phyloP scores from a whole-genome alignment of 2,797 vertebrate species.

The Balearica regulorum region DNA sequence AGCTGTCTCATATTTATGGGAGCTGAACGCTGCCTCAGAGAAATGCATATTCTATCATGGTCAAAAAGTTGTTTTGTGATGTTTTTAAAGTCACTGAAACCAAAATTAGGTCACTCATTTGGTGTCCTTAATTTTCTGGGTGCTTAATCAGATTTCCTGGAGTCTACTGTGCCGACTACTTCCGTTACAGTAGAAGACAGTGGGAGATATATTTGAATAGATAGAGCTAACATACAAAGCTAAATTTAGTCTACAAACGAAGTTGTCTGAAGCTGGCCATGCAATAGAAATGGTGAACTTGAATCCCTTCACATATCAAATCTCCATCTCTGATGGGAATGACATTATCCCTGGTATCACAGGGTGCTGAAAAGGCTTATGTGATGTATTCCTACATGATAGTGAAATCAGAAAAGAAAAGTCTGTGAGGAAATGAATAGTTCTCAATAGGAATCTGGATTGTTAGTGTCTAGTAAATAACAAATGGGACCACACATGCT shows the following conservation, averaged over 20 bases:
- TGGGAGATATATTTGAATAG: background rate
- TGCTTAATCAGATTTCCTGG: background rate
- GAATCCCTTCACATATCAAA: background rate
- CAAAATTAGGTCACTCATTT: background rate
- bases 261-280: background rate
- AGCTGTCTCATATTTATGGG: fast-evolving
- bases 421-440: conserved; percentile 11
- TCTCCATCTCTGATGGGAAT: background rate
- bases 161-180: background rate
- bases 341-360: background rate
- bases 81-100: background rate
- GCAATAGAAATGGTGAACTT: background rate
- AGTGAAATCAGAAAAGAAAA: conserved; percentile 8
- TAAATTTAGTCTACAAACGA: background rate
- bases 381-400: background rate
- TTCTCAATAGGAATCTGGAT: background rate
- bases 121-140: background rate
- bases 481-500: conserved; percentile 42
- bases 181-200: background rate
- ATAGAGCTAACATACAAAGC: background rate
- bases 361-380: background rate
- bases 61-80: background rate
- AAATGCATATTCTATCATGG: background rate
- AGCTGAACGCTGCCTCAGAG: background rate
- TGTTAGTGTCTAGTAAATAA: conserved; percentile 27